Base-by-base conservation (phyloP, 2,888 invertebrate genomes). In the Hyppa rectilinea region DNA sequence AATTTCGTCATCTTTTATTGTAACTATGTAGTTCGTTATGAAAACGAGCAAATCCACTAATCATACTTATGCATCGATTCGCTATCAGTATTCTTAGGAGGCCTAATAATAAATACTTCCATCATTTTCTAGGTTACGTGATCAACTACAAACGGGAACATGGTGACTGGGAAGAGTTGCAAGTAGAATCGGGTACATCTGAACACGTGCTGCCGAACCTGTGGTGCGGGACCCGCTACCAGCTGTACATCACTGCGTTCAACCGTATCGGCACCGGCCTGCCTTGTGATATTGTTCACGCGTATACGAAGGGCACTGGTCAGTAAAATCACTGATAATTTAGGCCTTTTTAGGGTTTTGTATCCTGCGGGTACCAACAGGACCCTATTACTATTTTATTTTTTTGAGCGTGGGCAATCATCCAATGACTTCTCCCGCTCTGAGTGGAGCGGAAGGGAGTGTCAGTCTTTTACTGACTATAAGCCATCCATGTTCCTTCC, bases 111-210 rank as follows among this genome's bases (percentile, higher is more conserved):
- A 40, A 49, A 56, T 17, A 10, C 31, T 10, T 50, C 1, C 2
- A 26, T 4, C 12, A 40, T 29, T 12, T 73, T 78, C 23, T 47
- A 96, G 98, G 98, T 45, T 98, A 98, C 92, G 98, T 98, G 7
- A 98, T 99, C 77, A 98, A 98, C 95, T 98, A 98, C 92, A 98
- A 98, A 90, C 96, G 98, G 20, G 98, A 98, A 86, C 98, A 98
- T 87, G 98, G 98, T 0, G 98, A 98, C 88, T 98, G 98, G 98
- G 98, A 98, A 90, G 98, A 98, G 91, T 94, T 98, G 73, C 98
- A 98, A 91, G 97, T 98, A 65, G 97, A 98, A 80, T 97, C 98
- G 10, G 97, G 98, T 75, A 97, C 97, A 9, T 97, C 97, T 74
- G 97, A 98, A 70, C 98, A 98, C 89, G 96, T 98, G 76, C 91